Percentiles rank a stretch among this genome's conserved stretches.
Conservation (phyloP, 2,797 vertebrate species). For the Nothura maculosa region DNA sequence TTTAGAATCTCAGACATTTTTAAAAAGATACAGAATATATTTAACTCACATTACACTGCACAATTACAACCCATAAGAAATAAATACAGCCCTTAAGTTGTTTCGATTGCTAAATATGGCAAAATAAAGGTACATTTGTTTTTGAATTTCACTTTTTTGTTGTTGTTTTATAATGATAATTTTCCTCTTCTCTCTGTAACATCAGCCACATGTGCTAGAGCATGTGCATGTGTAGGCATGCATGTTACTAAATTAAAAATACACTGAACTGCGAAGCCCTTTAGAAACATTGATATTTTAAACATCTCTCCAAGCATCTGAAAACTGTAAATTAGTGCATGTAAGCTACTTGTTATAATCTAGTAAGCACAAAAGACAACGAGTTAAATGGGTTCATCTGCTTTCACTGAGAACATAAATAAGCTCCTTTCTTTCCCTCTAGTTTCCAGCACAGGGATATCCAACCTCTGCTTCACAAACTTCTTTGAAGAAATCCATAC, state of each 20-base stretch:
- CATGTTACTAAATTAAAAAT: not conserved
- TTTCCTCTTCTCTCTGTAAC: not conserved
- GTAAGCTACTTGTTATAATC: not conserved
- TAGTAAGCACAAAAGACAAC: not conserved
- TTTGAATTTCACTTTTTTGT: not conserved
- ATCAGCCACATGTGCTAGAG: not conserved
- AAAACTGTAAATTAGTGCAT: not conserved
- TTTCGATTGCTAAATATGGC: not conserved
- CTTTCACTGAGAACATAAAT: not conserved
- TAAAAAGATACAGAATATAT: not conserved
- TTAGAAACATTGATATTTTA: not conserved
- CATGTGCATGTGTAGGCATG: rapidly evolving
- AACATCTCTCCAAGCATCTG: not conserved
- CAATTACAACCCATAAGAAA: not conserved
- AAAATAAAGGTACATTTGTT: not conserved
- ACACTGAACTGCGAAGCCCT: rapidly evolving
- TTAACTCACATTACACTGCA: not conserved
- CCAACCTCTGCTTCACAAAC: not conserved
- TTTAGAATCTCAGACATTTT: not conserved
- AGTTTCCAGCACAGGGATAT: not conserved
- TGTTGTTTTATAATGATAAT: not conserved
- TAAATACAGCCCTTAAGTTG: not conserved
- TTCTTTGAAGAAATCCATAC: not conserved
- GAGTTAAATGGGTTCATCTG: not conserved
- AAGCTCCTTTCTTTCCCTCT: not conserved